phyloP scores from a whole-genome alignment of 2,113 vertebrate genomes.

The Scartelaos histophorus region DNA sequence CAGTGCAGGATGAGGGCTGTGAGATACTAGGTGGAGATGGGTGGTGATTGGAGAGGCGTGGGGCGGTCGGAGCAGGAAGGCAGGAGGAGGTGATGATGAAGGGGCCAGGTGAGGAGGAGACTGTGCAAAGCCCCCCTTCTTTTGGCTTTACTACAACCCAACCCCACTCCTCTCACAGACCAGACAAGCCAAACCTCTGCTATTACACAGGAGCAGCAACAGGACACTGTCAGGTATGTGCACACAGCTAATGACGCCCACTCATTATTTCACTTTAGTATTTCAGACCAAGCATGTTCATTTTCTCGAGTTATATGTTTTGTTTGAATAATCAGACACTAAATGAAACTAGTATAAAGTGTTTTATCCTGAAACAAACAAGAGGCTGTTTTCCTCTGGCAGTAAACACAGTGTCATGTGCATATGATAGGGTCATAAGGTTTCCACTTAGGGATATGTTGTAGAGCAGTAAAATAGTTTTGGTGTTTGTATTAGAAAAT shows the following conservation, averaged over 20 bases:
- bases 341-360: constrained; percentile 10
- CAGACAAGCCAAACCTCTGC: constrained; percentile 58
- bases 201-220: constrained; percentile 58
- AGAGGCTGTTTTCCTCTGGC: constrained; percentile 60
- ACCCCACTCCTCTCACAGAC: constrained; percentile 27
- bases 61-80: constrained; percentile 41
- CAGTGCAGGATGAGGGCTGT: neutral
- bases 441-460: constrained; percentile 47
- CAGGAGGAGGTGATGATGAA: constrained; percentile 67
- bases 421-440: constrained; percentile 68
- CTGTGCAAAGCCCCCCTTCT: constrained; percentile 40
- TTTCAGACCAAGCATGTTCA: neutral
- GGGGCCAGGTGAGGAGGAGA: constrained; percentile 78
- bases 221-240: constrained; percentile 70
- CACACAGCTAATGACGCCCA: neutral
- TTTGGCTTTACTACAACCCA: constrained; percentile 7
- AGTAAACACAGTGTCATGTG: constrained; percentile 69
- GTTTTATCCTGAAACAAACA: constrained; percentile 52
- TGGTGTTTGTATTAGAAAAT: neutral
- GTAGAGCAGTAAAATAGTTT: constrained; percentile 24
- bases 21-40: neutral
- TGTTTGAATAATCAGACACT: neutral
- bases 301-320: neutral
- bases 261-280: neutral
- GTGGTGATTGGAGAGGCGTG: constrained; percentile 38